Percentiles rank a stretch among this genome's conserved stretches.
These are phyloP conservation scores for Phataginus tricuspis DNA, from an alignment of 2,797 vertebrate genomes.

Conservation along the genomic window DNA sequence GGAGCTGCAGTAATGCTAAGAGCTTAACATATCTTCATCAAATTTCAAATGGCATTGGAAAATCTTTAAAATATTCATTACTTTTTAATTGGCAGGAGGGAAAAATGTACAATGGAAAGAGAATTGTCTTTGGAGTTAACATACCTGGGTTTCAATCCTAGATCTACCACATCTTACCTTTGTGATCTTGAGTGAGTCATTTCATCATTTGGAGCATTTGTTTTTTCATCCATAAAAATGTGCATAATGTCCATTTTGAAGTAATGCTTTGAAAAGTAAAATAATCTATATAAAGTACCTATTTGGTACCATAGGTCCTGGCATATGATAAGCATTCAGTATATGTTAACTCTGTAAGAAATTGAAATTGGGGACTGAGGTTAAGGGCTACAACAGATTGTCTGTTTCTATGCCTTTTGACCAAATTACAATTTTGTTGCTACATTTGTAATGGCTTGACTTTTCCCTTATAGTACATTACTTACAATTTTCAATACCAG, in stretches of 20 bases:
- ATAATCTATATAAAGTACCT: not conserved
- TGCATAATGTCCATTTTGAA: slow-evolving; percentile 17
- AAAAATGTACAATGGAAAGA: not conserved
- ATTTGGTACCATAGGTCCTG: not conserved
- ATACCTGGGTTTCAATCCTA: not conserved
- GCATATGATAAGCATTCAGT: not conserved
- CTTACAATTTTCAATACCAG: slow-evolving; percentile 71
- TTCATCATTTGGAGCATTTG: not conserved
- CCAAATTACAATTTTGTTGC: slow-evolving; percentile 55
- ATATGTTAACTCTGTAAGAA: slow-evolving; percentile 53
- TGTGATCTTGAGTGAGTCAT: not conserved
- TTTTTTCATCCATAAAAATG: slow-evolving; percentile 3
- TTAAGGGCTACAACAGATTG: not conserved
- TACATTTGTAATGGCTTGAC: slow-evolving; percentile 65
- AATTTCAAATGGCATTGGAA: slow-evolving; percentile 1
- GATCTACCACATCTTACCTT: not conserved
- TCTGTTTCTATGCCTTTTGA: slow-evolving; percentile 36
- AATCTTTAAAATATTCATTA: slow-evolving; percentile 15
- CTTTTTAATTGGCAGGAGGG: not conserved
- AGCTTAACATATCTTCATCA: not conserved
- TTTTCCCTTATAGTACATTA: slow-evolving; percentile 54
- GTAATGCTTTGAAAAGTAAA: slow-evolving; percentile 41
- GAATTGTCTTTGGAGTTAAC: not conserved
- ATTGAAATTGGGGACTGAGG: not conserved
- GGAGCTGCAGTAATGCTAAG: not conserved